Percentiles rank a stretch among this genome's conserved stretches.
phyloP scores from a whole-genome alignment of 2,888 invertebrate species.

The Macrophya annulata region DNA sequence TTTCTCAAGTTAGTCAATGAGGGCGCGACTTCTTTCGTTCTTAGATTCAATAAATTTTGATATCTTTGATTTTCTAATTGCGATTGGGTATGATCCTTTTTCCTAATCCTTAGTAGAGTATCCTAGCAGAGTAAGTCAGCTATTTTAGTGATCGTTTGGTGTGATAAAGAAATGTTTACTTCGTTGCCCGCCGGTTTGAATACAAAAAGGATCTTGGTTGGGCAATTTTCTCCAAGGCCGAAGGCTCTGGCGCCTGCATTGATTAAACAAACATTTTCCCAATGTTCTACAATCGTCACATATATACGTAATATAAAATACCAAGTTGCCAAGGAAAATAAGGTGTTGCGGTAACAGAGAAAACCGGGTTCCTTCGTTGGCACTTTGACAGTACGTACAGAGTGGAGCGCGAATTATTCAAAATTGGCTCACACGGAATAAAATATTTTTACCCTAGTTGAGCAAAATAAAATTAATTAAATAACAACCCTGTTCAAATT shows the following conservation, averaged over 20 bases:
- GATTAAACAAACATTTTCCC: conserved; percentile 29
- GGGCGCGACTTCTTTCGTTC: conserved; percentile 12
- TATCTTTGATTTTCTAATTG: conserved; percentile 6
- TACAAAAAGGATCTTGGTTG: conserved; percentile 38
- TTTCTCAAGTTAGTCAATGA: conserved; percentile 52
- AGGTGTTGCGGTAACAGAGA: conserved; percentile 19
- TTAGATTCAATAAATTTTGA: background rate
- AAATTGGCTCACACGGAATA: background rate
- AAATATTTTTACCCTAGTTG: background rate
- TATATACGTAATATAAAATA: conserved; percentile 30
- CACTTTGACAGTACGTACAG: conserved; percentile 26
- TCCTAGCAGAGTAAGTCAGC: background rate
- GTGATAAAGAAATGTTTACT: conserved; percentile 3
- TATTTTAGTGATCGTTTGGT: background rate
- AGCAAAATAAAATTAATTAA: background rate
- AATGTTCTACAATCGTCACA: conserved; percentile 16
- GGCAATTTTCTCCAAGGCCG: conserved; percentile 38
- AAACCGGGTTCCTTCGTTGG: conserved; percentile 22
- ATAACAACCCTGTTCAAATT: no score
- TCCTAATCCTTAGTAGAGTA: background rate
- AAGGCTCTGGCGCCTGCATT: background rate
- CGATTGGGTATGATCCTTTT: background rate
- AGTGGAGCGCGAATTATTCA: background rate
- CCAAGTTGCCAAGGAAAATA: conserved; percentile 31
- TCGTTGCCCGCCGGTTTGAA: background rate